Evolutionary conservation across 2,797 vertebrate genomes (phyloP), one percentile per base, ranked within the genome.

Genomic region (Alexandromys oeconomus): DNA sequence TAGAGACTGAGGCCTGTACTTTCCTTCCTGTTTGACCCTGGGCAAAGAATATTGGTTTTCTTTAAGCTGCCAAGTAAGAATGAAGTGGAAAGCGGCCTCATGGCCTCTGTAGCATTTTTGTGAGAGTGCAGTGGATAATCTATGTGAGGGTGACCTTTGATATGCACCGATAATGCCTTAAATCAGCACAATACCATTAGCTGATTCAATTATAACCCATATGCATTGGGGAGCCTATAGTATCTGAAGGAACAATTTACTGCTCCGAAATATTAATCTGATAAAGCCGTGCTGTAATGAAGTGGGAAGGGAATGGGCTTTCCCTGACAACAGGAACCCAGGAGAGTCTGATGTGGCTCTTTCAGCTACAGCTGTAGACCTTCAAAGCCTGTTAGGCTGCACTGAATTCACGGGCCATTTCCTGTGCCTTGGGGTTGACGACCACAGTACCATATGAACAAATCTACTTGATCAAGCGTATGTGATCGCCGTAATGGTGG

Each of bases 181-280:
- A 96, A 80, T 91, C 82, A 95, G 84, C 29, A 86, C 78, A 84
- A 93, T 59, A 7, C 48, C 37, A 76, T 82, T 92, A 92, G 29
- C 15, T n/a, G 57, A 92, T 29, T 77, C 94, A 92, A 93, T 87
- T 93, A 93, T 67, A 84, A 91, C 77, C 77, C 21, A 77, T 51
- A 51, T 29, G 63, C 76, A 91, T 27, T 40, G 82, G 67, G 76
- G 29, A 82, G 19, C 67, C 69, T 43, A 69, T n/a, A 74, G 54
- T 31, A 77, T 91, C 71, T 91, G 91, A 89, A 96, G 96, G 80
- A 91, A 57, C 91, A 76, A 92, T 71, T 92, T 95, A 89, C 94
- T 95, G 95, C 91, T 95, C 94, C 84, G 57, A 95, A 97, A 87
- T 63, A 96, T 17, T 93, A 94, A 86, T 74, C 82, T 95, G 73